A percentile compares a stretch with the other conserved stretches of the same genome.
Conservation (phyloP, 2,797 vertebrate species). For the Limosa lapponica region DNA sequence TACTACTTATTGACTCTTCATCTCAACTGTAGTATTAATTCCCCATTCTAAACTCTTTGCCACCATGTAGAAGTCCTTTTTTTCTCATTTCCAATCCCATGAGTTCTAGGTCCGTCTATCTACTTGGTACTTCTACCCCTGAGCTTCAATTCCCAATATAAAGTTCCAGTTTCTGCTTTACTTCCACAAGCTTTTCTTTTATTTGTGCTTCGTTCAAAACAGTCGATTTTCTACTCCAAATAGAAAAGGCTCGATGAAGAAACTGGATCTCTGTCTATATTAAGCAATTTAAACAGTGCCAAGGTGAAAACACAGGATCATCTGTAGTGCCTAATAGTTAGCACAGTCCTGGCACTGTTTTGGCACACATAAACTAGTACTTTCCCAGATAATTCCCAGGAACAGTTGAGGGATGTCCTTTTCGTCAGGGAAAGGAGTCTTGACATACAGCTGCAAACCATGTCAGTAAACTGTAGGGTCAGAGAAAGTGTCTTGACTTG, state of each 20-base stretch:
- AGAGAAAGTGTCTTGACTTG: background rate
- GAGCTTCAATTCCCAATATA: background rate
- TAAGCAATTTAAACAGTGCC: background rate
- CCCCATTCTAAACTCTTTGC: background rate
- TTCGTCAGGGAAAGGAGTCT: background rate
- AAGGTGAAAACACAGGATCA: background rate
- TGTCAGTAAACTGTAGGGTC: background rate
- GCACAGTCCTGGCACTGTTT: background rate
- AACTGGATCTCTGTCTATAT: background rate
- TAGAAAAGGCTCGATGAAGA: background rate
- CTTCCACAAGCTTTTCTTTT: background rate
- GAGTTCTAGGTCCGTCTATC: background rate
- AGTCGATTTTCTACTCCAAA: background rate
- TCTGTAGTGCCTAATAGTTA: background rate
- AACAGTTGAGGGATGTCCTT: background rate
- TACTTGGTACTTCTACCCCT: background rate
- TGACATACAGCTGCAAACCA: background rate
- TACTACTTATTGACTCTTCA: background rate
- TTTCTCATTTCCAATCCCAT: background rate
- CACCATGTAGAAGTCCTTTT: background rate
- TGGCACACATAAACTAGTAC: fast-evolving
- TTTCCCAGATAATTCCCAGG: background rate
- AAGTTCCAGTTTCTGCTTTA: background rate
- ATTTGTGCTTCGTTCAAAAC: background rate
- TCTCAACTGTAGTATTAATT: background rate